Base-by-base conservation (phyloP, 2,797 vertebrate species). In the Mycteria americana region DNA sequence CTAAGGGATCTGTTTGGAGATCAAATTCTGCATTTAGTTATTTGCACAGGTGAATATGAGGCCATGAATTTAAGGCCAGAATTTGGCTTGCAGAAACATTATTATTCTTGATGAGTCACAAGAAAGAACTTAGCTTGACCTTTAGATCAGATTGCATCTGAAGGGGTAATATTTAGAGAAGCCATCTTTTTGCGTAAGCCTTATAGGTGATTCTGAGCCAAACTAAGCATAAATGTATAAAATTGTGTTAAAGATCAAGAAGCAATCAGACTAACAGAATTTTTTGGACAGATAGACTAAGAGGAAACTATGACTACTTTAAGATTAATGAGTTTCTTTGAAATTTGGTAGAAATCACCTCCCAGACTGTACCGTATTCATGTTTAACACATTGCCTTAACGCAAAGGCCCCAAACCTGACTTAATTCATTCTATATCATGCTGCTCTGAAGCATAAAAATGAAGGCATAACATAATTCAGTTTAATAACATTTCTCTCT, bases 21-120 rank as follows among this genome's bases (percentile, higher is more conserved):
- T 57, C n/a, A 70, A 70, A 46, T 85, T 88, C 64, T 80, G 9
- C 17, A 4, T 72, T 64, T 67, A 64, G 11, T 77, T 92, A 77
- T 93, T 95, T 96, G 74, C 60, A 80, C 57, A 94, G 78, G 50
- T 95, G 87, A 94, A 89, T 46, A 18, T 1, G 6, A 89, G 60
- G 25, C 56, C 43, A n/a, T 77, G 60, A 70, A 80, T 80, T 70
- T 91, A 83, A 85, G 48, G 68, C 37, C 85, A 89, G 53, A 91
- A 83, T 60, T 57, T 73, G 72, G 37, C 54, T 91, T 93, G 64
- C 35, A 86, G 79, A 92, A 93, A 54, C 31, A 10, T 84, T 89
- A 28, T 73, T 83, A 48, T 64, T 84, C 73, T 76, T 88, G 79
- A 93, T 88, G 89, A 93, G 79, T 96, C 64, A 91, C 43, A 88